Base-by-base conservation (phyloP, 2,113 vertebrate genomes). In the Antennarius striatus region DNA sequence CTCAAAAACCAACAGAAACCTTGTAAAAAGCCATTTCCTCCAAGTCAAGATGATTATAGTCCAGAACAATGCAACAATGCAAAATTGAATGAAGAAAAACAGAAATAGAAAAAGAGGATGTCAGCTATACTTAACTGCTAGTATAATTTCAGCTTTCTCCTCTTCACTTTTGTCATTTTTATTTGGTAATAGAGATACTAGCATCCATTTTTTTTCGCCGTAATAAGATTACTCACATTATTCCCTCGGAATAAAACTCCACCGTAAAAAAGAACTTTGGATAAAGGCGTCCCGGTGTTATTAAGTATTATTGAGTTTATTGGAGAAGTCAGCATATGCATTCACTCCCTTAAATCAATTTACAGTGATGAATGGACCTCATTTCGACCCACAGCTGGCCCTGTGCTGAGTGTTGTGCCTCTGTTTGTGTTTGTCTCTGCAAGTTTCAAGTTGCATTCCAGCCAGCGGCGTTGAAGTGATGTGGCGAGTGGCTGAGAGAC, bases 11-110 rank as follows among this genome's bases (percentile, higher is more conserved):
- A 69, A 73, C 36, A 16, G 0, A 75, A 87, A 80, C 83, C 86
- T 84, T 86, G 88, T 80, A 89, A 89, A 39, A 80, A 89, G 77
- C 75, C 86, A 82, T 88, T 89, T 90, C 86, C 90, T 78, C 67
- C 22, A 57, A 71, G 69, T 55, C 46, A n/a, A 42, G 72, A 77
- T 83, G 75, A 83, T 86, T 79, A 79, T 63, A 66, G 72, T 58
- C 36, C 62, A 62, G 79, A 89, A 90, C 88, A 90, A 88, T 87
- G 81, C 68, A 65, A 76, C 62, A 71, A 70, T 63, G 62, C 65
- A 71, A 68, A 75, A 70, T 36, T 76, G 52, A 81, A 64, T 52
- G 30, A 68, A 67, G 32, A 36, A 73, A 72, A 45, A 0, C 39
- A 63, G 61, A 64, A 77, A 83, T 68, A 53, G 63, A 67, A 49